A percentile compares a stretch with the other conserved stretches of the same genome.
Conservation (phyloP, 2,888 invertebrate species). For the Catocala fraxini region DNA sequence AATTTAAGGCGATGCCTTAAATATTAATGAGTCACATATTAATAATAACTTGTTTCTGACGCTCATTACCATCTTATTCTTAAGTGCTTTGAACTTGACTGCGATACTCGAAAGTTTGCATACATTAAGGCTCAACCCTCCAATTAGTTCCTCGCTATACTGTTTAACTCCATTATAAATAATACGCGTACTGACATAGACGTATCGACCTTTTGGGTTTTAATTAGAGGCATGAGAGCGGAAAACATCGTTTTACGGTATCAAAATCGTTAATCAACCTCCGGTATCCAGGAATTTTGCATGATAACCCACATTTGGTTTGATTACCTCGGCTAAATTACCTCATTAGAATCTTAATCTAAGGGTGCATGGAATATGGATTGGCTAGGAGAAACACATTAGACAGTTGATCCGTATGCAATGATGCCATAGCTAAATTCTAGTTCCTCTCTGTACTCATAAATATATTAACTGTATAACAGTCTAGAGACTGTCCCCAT, state of each 20-base stretch:
- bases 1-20: slow-evolving; percentile 14
- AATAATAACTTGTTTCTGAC: slow-evolving; percentile 31
- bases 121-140: background rate
- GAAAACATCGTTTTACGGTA: slow-evolving; percentile 11
- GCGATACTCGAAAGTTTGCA: slow-evolving; percentile 12
- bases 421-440: no score
- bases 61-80: slow-evolving; percentile 37
- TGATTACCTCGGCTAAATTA: slow-evolving; percentile 14
- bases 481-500: no score
- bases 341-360: slow-evolving; percentile 9
- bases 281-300: slow-evolving; percentile 15
- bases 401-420: no score
- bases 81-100: slow-evolving; percentile 19
- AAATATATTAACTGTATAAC: no score
- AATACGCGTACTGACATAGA: background rate
- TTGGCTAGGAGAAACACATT: background rate
- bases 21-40: slow-evolving; percentile 39
- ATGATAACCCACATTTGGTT: slow-evolving; percentile 17
- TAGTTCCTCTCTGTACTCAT: no score
- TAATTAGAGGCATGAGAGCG: slow-evolving; percentile 29
- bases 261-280: slow-evolving; percentile 20
- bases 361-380: background rate
- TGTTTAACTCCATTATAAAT: slow-evolving; percentile 5
- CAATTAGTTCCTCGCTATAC: slow-evolving; percentile 18
- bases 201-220: slow-evolving; percentile 15